Percentiles rank a stretch among this genome's conserved stretches.
Conservation (phyloP, 2,113 vertebrate species). For the Bettongia penicillata region DNA sequence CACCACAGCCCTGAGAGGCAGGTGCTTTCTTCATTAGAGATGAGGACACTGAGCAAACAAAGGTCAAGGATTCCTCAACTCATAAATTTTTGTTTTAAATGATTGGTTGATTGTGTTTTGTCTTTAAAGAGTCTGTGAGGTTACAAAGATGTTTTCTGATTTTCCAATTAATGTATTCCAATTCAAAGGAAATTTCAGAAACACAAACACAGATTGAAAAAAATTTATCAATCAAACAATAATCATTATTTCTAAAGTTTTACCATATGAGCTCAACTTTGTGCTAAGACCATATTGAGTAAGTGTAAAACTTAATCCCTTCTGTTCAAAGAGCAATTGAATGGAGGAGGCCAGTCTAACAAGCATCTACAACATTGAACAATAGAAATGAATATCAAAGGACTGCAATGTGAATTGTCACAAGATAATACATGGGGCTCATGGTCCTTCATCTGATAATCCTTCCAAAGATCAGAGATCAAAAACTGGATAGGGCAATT, state of each 20-base stretch:
- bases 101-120: neutral
- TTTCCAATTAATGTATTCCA: neutral
- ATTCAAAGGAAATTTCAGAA: neutral
- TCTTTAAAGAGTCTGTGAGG: neutral
- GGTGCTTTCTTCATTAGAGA: neutral
- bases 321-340: neutral
- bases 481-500: neutral
- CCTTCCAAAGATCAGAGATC: neutral
- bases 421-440: neutral
- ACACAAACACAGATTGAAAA: neutral
- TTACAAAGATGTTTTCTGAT: neutral
- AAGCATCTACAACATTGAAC: neutral
- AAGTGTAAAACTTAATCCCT: neutral
- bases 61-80: neutral
- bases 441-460: neutral
- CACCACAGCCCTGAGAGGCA: neutral
- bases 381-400: neutral
- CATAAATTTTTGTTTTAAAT: neutral
- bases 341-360: neutral
- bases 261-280: neutral
- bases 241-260: neutral
- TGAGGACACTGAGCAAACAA: neutral
- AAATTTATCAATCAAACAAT: neutral
- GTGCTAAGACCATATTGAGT: neutral
- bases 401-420: neutral